phyloP scores from a whole-genome alignment of 2,888 invertebrate species.

The Falcaria lacertinaria region DNA sequence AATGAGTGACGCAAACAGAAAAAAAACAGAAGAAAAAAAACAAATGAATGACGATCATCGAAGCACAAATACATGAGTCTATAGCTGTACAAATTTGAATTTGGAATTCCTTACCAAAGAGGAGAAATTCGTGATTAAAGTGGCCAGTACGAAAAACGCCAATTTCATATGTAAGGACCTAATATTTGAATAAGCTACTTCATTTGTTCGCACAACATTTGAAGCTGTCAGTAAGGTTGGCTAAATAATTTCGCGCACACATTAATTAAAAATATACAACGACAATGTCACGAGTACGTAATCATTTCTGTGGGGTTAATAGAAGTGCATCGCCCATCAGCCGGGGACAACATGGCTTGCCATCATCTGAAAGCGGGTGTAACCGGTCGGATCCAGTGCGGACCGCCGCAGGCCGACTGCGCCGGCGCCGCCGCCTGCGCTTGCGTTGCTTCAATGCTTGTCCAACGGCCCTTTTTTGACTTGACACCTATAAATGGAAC shows the following conservation, averaged over 20 bases:
- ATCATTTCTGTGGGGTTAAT: slow-evolving; percentile 39
- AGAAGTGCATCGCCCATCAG: slow-evolving; percentile 43
- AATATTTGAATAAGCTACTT: too few relatives aligned
- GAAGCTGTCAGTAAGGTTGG: too few relatives aligned
- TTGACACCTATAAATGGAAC: slow-evolving; percentile 42
- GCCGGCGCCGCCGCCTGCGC: slow-evolving; percentile 13
- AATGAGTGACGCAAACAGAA: too few relatives aligned
- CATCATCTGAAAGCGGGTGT: slow-evolving; percentile 18
- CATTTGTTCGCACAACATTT: too few relatives aligned
- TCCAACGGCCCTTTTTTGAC: slow-evolving; percentile 40
- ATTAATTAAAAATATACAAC: slow-evolving; percentile 21
- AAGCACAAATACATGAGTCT: too few relatives aligned
- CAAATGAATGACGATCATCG: too few relatives aligned
- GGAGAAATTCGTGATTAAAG: too few relatives aligned
- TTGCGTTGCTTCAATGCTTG: slow-evolving; percentile 30
- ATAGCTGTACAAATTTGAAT: too few relatives aligned
- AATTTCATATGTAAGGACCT: too few relatives aligned
- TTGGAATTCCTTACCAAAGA: too few relatives aligned
- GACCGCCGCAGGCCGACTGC: slow-evolving; percentile 19
- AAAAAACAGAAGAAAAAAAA: too few relatives aligned
- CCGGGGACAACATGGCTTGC: slow-evolving; percentile 22
- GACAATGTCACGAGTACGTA: slow-evolving; percentile 16
- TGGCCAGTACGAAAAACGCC: too few relatives aligned
- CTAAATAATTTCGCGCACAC: not conserved
- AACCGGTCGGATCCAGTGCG: slow-evolving; percentile 28